These are phyloP conservation scores for Potamilus streckersoni DNA, from an alignment of 1,140 invertebrate genomes.

Conservation along the genomic window DNA sequence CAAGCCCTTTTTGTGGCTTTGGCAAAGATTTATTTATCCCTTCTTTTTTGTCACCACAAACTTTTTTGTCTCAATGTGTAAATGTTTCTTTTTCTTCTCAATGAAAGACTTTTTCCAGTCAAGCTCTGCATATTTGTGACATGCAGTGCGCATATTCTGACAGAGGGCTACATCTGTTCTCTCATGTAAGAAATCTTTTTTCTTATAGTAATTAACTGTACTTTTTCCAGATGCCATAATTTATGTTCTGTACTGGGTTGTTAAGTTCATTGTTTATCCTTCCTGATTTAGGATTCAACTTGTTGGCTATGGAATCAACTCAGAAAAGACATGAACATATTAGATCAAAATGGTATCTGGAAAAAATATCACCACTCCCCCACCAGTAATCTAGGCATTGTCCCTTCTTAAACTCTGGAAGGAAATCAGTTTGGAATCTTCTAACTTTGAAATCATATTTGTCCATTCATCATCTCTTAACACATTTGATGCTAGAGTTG, in stretches of 20 bases:
- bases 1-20: too few species aligned
- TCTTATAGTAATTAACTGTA: conserved; percentile 8
- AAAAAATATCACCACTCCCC: conserved; percentile 14
- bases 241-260: conserved; percentile 32
- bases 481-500: conserved; percentile 17
- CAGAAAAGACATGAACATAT: conserved; percentile 19
- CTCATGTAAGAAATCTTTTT: conserved; percentile 21
- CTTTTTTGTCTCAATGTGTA: too few species aligned
- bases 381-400: conserved; percentile 23
- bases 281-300: conserved; percentile 27
- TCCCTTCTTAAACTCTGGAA: conserved; percentile 2
- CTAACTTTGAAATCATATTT: conserved; percentile 23
- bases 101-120: too few species aligned
- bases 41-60: too few species aligned
- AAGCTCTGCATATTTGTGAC: too few species aligned
- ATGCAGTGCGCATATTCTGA: too few species aligned
- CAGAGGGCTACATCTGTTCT: background rate
- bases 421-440: conserved; percentile 16
- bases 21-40: too few species aligned
- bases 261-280: conserved; percentile 27
- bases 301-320: conserved; percentile 35
- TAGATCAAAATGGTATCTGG: conserved; percentile 9
- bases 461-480: conserved; percentile 13
- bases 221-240: conserved; percentile 22
- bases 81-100: too few species aligned